Base-by-base conservation (phyloP, 2,113 vertebrate genomes). In the Psephotus haematonotus region DNA sequence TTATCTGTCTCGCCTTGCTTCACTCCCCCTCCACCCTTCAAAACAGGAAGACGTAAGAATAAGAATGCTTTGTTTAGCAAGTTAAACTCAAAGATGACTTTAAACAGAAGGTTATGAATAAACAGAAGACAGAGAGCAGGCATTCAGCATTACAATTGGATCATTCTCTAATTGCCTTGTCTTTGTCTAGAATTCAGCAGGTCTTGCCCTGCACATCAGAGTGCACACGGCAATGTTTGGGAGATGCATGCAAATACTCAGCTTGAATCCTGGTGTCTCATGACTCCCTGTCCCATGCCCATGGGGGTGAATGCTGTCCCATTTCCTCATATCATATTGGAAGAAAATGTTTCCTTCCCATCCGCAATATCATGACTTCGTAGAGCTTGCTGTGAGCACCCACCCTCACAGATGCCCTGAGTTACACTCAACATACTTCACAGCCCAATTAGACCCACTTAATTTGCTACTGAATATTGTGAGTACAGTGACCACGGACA, bases 1-100 rank as follows among this genome's bases (percentile, higher is more conserved):
- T 72, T 76, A 13, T 41, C 76, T 63, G 25, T 49, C 86, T 93
- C 50, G 37, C 20, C 41, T 62, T 81, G 76, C 46, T 63, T 67
- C 80, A 43, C 6, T 53, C 20, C 28, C 23, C 46, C 49, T 70
- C 60, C 53, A 41, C 57, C 71, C 55, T 70, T 75, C 60, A 74
- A 59, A 76, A 50, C 39, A 55, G 35, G 60, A 52, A 81, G 41
- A 11, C 7, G 77, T 59, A 46, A 17, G 72, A 81, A 92, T 86
- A 60, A 74, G 37, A 75, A 88, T 92, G 33, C 46, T 80, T 86
- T 53, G 35, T 55, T 92, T 75, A 86, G 80, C 88, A 81, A 91
- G 86, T 91, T 63, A 55, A 94, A 80, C 79, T 93, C 79, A 47
- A 82, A 80, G 65, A 85, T 28, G 7, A 29, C 76, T 96, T 83